Conservation (phyloP, 1,140 invertebrate genomes). For the Hylyphantes graminicola region DNA sequence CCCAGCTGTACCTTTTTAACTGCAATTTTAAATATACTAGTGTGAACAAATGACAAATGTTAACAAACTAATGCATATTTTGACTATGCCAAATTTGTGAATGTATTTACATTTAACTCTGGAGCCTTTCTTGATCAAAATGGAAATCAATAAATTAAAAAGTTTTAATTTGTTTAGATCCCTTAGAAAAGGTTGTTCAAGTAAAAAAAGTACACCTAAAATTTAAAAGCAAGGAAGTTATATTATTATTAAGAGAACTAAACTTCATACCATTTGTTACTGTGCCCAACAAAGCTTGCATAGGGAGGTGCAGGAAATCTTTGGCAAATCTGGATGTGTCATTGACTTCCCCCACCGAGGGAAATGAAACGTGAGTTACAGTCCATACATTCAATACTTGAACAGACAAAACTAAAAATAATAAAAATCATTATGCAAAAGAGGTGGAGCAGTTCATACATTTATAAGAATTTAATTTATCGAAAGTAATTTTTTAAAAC, state of each 20-base stretch:
- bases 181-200: too few relatives aligned
- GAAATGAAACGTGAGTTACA: conserved; percentile 81
- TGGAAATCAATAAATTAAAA: too few relatives aligned
- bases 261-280: conserved; percentile 74
- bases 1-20: too few relatives aligned
- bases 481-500: neutral
- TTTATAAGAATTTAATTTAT: neutral
- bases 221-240: too few relatives aligned
- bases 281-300: conserved; percentile 81
- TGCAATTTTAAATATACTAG: too few relatives aligned
- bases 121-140: too few relatives aligned
- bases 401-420: conserved; percentile 81
- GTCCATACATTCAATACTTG: conserved; percentile 84
- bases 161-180: too few relatives aligned
- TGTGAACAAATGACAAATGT: neutral
- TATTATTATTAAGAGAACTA: too few relatives aligned
- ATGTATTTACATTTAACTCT: neutral
- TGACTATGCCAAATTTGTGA: neutral
- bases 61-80: neutral
- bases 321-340: conserved; percentile 76
- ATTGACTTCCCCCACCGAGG: conserved; percentile 74
- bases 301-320: conserved; percentile 82
- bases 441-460: neutral
- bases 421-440: neutral
- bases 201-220: too few relatives aligned